Base-by-base conservation (phyloP, 2,113 vertebrate species). In the Hiodon tergisus region DNA sequence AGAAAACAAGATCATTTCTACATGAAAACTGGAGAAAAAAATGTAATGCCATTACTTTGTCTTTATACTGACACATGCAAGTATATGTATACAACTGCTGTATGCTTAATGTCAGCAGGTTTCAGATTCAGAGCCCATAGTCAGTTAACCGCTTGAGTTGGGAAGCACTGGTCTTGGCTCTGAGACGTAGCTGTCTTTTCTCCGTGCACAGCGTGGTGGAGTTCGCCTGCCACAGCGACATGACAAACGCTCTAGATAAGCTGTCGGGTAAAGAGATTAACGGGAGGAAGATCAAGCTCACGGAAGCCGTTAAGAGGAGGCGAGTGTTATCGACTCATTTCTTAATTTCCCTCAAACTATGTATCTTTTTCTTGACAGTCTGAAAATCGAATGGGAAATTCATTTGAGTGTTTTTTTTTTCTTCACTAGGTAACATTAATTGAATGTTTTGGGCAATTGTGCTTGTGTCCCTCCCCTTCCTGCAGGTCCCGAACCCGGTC, bases 241-340 rank as follows among this genome's bases (percentile, higher is more conserved):
- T 98, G 91, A 97, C 95, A 93, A 98, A 98, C 85, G 95, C 96
- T 74, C 91, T 98, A 79, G 95, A 98, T 78, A 98, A 98, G 83
- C 91, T 98, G 79, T 95, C 94, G 90, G 96, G 96, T 83, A 97
- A 98, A 85, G 96, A 98, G 90, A 98, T 98, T 76, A 98, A 98
- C 86, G 96, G 96, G 82, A 95, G 96, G 82, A 98, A 98, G 94
- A 98, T 98, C 57, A 96, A 95, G 84, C 87, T 98, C 87, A 93
- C 96, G 16, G 95, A 98, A 85, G 95, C 95, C 81, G 90, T 93
- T 83, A 97, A 94, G 90, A 95, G 94, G 76, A 98, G 95, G 96
- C 96, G 91, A 11, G 77, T 82, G 75, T 63, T 0, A 3, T 46
- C 3, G 51, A 2, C 70, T 2, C 2, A 1, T 4, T 1, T 58